Evolutionary conservation across 2,797 vertebrate genomes (phyloP).

Genomic region (Fratercula arctica): DNA sequence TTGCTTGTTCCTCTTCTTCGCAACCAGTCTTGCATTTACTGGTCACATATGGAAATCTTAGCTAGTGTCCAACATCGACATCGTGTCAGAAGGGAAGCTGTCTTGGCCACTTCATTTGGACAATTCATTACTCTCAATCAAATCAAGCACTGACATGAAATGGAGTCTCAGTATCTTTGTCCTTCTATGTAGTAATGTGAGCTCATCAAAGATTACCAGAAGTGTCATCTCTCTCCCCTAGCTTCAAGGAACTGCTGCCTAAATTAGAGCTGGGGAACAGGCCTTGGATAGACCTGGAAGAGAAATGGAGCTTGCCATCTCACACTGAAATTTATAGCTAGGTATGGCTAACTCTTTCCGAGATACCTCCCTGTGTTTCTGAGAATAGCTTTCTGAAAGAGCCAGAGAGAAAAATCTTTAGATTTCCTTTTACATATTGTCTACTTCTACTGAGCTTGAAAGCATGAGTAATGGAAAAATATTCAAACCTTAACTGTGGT

Average conservation of each 20-base stretch:
- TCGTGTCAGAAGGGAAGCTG: background rate
- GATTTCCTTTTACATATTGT: background rate
- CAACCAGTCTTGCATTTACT: background rate
- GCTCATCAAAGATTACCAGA: background rate
- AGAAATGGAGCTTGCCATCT: background rate
- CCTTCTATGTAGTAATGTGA: background rate
- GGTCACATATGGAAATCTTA: background rate
- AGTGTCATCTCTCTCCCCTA: background rate
- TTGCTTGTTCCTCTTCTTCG: background rate
- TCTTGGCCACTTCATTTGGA: background rate
- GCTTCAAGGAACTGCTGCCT: background rate
- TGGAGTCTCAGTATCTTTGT: background rate
- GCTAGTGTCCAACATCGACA: background rate
- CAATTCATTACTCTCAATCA: background rate
- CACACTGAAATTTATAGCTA: background rate
- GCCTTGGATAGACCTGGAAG: background rate
- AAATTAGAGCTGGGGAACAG: background rate
- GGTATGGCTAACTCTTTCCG: background rate
- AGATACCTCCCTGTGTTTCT: background rate
- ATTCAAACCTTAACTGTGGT: slow-evolving; percentile 4
- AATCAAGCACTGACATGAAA: background rate
- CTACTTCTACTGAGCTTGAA: background rate
- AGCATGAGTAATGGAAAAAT: background rate
- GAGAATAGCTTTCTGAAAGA: background rate
- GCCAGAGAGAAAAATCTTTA: background rate